Base-by-base conservation (phyloP, 2,113 vertebrate genomes). In the Notarius lentiginosus region DNA sequence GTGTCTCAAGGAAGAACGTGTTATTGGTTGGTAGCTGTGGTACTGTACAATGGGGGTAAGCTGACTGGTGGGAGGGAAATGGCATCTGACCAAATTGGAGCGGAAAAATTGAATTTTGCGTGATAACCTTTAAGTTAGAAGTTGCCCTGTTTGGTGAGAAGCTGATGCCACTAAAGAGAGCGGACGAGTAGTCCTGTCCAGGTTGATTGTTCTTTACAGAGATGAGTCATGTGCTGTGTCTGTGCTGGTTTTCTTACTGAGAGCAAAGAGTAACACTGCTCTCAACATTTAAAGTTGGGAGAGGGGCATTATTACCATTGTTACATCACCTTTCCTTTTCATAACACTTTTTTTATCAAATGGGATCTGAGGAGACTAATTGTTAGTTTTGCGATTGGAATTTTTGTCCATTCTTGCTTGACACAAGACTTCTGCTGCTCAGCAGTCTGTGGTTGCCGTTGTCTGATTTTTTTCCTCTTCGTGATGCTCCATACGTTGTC, bases 171-270 rank as follows among this genome's bases (percentile, higher is more conserved):
- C 72, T 63, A 12, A 63, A 41, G n/a, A 76, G 53, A n/a, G 7
- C 47, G n/a, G 14, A 20, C 56, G 63, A 34, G 17, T 75, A 60
- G 53, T n/a, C 17, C 56, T 77, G 60, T 34, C 18, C 8, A 41
- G 20, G 14, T 9, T 84, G 68, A n/a, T 41, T 58, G 66, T 56
- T 77, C 47, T 66, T 27, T 34, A 22, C 49, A 22, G 17, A 41
- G 61, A 56, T n/a, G 51, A 77, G 63, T 79, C 76, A 68, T 80
- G 51, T 56, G 75, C 24, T 55, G 15, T 79, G 27, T 77, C 73
- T 30, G 51, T 58, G 47, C 58, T 65, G 47, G 4, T 22, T 27
- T 34, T 34, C 47, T 41, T 79, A 30, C 27, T 17, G 0, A 14
- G 17, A 56, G 47, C 47, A 55, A 53, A 65, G 83, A 15, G 73